Evolutionary conservation across 1,140 invertebrate genomes (phyloP).

Genomic region (Lasioglossum baleicum): DNA sequence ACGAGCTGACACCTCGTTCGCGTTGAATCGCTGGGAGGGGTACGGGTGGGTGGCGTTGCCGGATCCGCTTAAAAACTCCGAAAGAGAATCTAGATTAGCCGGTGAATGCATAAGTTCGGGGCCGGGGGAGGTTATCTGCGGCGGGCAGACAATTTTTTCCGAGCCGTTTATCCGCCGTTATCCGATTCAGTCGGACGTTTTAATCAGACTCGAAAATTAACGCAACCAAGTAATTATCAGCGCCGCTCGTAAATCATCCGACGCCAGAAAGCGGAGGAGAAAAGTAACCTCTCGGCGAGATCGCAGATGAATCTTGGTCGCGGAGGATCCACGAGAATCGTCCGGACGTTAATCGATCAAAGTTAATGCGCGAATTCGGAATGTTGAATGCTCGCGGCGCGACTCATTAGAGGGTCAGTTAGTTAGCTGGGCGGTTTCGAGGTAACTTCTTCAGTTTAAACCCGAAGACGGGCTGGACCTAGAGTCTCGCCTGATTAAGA

Average conservation of each 20-base stretch:
- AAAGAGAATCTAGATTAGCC: constrained; percentile 22
- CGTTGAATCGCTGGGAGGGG: background rate
- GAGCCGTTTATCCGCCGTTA: constrained; percentile 41
- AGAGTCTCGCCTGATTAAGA: no score
- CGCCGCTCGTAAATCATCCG: constrained; percentile 37
- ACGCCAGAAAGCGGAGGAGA: background rate
- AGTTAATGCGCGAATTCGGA: background rate
- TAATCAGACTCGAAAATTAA: constrained; percentile 46
- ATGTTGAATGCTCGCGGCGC: background rate
- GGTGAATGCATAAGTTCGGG: constrained; percentile 4
- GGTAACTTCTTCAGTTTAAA: background rate
- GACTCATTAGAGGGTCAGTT: background rate
- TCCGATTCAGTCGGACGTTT: constrained; percentile 40
- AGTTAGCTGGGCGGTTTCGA: background rate
- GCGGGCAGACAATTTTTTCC: constrained; percentile 40
- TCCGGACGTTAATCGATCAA: constrained; percentile 5
- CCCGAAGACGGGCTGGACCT: background rate
- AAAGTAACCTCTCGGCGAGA: background rate
- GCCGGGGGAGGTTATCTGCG: constrained; percentile 26
- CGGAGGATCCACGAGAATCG: background rate
- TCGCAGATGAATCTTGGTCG: background rate
- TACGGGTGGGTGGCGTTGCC: no score
- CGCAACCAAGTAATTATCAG: constrained; percentile 49
- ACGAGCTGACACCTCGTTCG: background rate
- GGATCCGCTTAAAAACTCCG: constrained; percentile 8